Evolutionary conservation across 2,797 vertebrate species (phyloP), one percentile per base, ranked within the genome.

Genomic region (Crenuchus spilurus): DNA sequence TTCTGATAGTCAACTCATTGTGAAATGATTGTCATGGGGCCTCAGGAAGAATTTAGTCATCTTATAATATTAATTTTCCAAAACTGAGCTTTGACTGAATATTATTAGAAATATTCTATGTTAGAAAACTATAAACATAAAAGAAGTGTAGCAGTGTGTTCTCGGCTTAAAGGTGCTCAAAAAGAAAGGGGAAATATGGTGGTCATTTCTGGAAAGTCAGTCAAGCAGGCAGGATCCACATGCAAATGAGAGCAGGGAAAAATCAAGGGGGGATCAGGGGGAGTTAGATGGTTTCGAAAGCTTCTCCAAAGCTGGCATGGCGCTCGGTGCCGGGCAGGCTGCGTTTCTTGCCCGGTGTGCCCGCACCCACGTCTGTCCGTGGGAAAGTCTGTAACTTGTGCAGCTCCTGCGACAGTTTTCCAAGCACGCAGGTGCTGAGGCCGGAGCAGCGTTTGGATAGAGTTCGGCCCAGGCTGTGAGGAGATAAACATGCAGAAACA

Each of bases 361-460:
- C 94, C 65, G 94, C 89, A 83, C 96, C 93, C 79, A 96, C 95
- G 86, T 96, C 93, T 76, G 94, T 95, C 88, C 94, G 94, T 86
- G 94, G 94, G 88, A 94, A 96, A 28, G 89, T 92, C 88, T 95
- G 94, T 90, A 96, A 90, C 89, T 95, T 96, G 93, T 95, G 96
- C 88, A 96, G 88, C 77, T 96, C 94, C 91, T 96, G 94, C 79
- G 93, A 94, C 83, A 95, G 92, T 90, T 95, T 94, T 70, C 94
- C 93, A 92, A 96, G 84, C 84, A 96, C 91, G 77, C 94, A 96
- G 91, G 94, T 95, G 91, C 95, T 97, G 90, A 97, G 94, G 89
- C 93, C 95, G 92, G 94, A 93, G 92, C 94, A 97, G 85, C 94
- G 93, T 90, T 98, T 96, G 92, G 93, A 89, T 90, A 95, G 90